Conservation (phyloP, 1,140 invertebrate genomes). For the Antheraea mylitta region DNA sequence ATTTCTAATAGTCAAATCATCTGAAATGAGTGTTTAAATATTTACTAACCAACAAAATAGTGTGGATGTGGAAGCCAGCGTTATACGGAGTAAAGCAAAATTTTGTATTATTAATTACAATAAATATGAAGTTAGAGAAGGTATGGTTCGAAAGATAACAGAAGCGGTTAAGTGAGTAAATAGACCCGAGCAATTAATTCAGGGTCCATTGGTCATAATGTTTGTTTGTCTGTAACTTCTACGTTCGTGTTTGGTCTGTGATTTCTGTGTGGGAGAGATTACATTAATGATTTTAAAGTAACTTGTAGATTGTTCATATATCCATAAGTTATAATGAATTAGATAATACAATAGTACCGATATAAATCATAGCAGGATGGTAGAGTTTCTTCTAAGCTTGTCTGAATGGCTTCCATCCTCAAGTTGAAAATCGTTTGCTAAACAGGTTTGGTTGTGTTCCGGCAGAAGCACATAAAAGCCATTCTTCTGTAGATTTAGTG, state of each 20-base stretch:
- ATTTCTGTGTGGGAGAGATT: background rate
- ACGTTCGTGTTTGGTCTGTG: slow-evolving; percentile 5
- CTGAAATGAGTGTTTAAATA: background rate
- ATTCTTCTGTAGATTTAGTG: no score
- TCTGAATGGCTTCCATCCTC: no score
- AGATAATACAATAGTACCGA: no score
- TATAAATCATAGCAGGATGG: no score
- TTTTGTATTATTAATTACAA: slow-evolving; percentile 37
- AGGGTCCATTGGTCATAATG: slow-evolving; percentile 71
- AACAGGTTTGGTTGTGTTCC: no score
- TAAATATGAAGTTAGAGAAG: slow-evolving; percentile 56
- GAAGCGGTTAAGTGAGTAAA: slow-evolving; percentile 66
- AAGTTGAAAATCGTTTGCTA: no score
- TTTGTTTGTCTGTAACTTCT: slow-evolving; percentile 66
- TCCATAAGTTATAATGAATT: background rate
- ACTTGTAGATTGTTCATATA: background rate
- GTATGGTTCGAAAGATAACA: slow-evolving; percentile 71
- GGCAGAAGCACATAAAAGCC: no score
- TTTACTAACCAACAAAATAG: background rate
- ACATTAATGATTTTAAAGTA: background rate
- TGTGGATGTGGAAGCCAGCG: background rate
- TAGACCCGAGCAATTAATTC: slow-evolving; percentile 70
- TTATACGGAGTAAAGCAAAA: slow-evolving; percentile 18
- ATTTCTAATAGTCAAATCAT: background rate
- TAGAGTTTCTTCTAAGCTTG: no score